phyloP scores from a whole-genome alignment of 2,888 invertebrate species.

The Ptilodon capucinus region DNA sequence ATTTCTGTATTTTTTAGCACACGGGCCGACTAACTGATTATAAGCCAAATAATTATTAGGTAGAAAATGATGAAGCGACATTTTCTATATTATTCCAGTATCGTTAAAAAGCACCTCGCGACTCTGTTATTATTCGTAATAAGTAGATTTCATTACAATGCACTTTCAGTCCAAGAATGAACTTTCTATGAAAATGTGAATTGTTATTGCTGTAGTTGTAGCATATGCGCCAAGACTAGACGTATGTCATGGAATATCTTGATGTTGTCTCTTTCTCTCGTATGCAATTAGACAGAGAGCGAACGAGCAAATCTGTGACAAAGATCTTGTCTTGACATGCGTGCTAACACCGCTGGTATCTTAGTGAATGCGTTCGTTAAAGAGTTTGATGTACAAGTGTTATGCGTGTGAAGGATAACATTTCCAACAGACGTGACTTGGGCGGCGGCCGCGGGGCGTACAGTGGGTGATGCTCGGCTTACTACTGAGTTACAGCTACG shows the following conservation, averaged over 20 bases:
- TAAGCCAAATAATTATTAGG: too few relatives aligned
- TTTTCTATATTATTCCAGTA: too few relatives aligned
- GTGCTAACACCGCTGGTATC: too few relatives aligned
- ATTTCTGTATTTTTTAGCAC: background rate
- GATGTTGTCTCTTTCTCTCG: too few relatives aligned
- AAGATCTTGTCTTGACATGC: too few relatives aligned
- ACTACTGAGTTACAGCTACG: slow-evolving; percentile 52
- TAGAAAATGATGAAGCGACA: too few relatives aligned
- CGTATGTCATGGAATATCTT: too few relatives aligned
- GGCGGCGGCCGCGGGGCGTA: slow-evolving; percentile 13
- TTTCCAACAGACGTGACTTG: slow-evolving; percentile 36
- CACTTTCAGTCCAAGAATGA: background rate
- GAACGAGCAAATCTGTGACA: too few relatives aligned
- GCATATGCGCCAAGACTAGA: too few relatives aligned
- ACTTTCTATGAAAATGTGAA: slow-evolving; percentile 24
- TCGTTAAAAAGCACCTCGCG: background rate
- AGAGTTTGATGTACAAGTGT: slow-evolving; percentile 21
- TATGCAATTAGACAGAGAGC: too few relatives aligned
- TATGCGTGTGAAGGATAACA: slow-evolving; percentile 39
- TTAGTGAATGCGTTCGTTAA: background rate
- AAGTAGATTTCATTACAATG: background rate
- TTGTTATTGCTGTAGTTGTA: slow-evolving; percentile 9
- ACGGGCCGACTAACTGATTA: background rate
- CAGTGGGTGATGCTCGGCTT: slow-evolving; percentile 39
- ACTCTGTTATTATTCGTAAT: background rate